Percentiles rank a stretch among this genome's conserved stretches.
phyloP scores from a whole-genome alignment of 2,113 vertebrate species.

The Ramphastos sulfuratus region DNA sequence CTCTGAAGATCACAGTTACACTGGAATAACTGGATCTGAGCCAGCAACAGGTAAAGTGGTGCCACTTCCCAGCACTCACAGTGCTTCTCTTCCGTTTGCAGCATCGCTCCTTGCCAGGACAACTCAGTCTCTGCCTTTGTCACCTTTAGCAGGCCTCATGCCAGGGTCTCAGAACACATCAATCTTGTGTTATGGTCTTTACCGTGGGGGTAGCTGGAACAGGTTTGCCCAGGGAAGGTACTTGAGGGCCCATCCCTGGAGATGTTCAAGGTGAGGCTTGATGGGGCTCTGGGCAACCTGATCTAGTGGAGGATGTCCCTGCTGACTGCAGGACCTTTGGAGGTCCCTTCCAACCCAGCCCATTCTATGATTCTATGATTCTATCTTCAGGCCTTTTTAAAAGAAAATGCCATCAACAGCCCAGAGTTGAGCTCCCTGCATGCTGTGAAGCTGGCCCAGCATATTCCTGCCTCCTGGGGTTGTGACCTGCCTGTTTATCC shows the following conservation, averaged over 20 bases:
- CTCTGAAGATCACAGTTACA: neutral
- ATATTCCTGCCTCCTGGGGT: neutral
- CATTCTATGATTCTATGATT: no score
- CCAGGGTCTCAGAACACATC: neutral
- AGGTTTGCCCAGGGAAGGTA: no score
- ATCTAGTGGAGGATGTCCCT: no score
- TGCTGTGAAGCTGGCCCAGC: neutral
- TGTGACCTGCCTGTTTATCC: slow-evolving; percentile 6
- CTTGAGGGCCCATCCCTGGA: no score
- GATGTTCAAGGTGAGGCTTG: no score
- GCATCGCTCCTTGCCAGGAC: neutral
- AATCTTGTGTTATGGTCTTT: neutral
- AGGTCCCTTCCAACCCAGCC: no score
- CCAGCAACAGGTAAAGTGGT: neutral
- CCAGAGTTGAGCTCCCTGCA: neutral
- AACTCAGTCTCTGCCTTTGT: neutral
- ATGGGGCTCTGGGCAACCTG: no score
- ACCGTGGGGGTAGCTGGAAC: no score
- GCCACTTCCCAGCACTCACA: rapidly evolving
- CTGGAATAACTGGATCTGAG: rapidly evolving
- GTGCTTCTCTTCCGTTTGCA: neutral
- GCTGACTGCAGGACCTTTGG: no score
- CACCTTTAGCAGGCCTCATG: rapidly evolving
- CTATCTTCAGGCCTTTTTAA: neutral
- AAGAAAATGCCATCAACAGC: neutral